Evolutionary conservation across 2,888 invertebrate genomes (phyloP).

Genomic region (Cordilura impudica): DNA sequence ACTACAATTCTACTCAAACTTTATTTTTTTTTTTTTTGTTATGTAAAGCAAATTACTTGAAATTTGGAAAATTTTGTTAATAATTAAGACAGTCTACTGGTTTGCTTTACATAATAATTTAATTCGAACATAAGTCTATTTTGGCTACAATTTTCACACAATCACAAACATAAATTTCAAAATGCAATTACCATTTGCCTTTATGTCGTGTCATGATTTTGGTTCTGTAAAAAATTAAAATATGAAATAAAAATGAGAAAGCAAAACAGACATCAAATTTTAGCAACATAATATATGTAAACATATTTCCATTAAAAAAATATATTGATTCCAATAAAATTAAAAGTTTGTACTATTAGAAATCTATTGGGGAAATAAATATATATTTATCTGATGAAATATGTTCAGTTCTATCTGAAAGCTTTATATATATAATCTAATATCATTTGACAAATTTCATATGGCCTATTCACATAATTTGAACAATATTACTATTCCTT

Average conservation of each 20-base stretch:
- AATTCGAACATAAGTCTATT: background rate
- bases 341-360: too few relatives aligned
- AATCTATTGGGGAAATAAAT: too few relatives aligned
- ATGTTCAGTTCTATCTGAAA: too few relatives aligned
- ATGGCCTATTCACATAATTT: too few relatives aligned
- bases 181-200: constrained; percentile 87
- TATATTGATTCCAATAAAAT: too few relatives aligned
- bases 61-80: background rate
- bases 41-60: background rate
- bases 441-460: too few relatives aligned
- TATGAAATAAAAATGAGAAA: constrained; percentile 63
- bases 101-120: background rate
- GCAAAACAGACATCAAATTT: background rate
- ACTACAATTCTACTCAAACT: too few relatives aligned
- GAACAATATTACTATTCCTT: too few relatives aligned
- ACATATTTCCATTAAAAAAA: too few relatives aligned
- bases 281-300: background rate
- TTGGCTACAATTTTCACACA: background rate
- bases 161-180: constrained; percentile 50
- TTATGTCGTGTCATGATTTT: constrained; percentile 91
- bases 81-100: background rate
- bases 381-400: too few relatives aligned
- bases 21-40: background rate
- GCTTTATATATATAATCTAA: too few relatives aligned
- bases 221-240: constrained; percentile 84